phyloP scores from a whole-genome alignment of 2,888 invertebrate species.

The Drosophila mettleri region DNA sequence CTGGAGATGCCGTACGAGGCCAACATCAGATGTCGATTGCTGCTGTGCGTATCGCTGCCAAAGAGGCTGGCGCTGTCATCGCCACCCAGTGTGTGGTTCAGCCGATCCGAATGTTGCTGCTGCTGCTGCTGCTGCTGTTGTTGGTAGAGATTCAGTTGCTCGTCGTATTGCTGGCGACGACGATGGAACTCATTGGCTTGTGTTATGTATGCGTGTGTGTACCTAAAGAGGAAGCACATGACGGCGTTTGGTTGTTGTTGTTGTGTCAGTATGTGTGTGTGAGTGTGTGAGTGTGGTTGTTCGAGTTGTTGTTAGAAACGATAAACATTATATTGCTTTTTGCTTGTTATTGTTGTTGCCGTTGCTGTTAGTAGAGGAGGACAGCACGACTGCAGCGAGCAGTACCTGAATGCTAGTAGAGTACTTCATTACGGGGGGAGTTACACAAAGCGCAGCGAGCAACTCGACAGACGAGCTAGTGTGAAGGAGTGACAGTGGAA shows the following conservation, averaged over 20 bases:
- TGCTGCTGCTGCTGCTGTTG: slow-evolving; percentile 60
- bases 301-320: slow-evolving; percentile 45
- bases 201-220: slow-evolving; percentile 84
- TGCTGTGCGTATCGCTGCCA: slow-evolving; percentile 54
- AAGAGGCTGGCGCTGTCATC: slow-evolving; percentile 67
- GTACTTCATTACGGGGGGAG: slow-evolving; percentile 2
- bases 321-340: slow-evolving; percentile 28
- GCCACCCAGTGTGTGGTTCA: slow-evolving; percentile 66
- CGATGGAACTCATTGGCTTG: slow-evolving; percentile 84
- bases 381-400: slow-evolving; percentile 28
- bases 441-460: slow-evolving; percentile 52
- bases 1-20: slow-evolving; percentile 47
- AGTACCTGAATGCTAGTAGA: slow-evolving; percentile 11
- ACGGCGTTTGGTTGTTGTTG: slow-evolving; percentile 31
- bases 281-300: slow-evolving; percentile 24
- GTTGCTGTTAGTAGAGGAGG: slow-evolving; percentile 43
- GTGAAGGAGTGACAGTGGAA: slow-evolving; percentile 19
- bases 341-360: slow-evolving; percentile 28
- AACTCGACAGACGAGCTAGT: slow-evolving; percentile 18
- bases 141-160: slow-evolving; percentile 66
- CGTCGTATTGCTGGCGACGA: slow-evolving; percentile 82
- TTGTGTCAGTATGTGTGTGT: slow-evolving; percentile 8
- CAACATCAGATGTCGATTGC: slow-evolving; percentile 44
- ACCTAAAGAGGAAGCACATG: slow-evolving; percentile 81
- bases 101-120: slow-evolving; percentile 25